Evolutionary conservation across 2,113 vertebrate genomes (phyloP).

Genomic region (Paedocypris sp.): DNA sequence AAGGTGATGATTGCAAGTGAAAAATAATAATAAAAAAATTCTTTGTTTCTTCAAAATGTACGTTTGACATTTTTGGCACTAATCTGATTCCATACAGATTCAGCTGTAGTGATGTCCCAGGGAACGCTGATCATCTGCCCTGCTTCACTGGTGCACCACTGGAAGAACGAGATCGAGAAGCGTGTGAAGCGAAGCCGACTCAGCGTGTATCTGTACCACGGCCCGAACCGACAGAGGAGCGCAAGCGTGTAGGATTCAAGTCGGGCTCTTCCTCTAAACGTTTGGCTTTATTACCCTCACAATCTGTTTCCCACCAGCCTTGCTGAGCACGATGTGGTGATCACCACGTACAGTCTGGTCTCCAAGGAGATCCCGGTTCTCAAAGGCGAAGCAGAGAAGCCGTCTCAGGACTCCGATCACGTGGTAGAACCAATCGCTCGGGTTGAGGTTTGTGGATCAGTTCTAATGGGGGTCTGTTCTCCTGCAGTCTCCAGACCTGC

Average conservation of each 20-base stretch:
- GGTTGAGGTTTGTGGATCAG: neutral
- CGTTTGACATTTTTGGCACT: no score
- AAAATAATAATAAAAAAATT: no score
- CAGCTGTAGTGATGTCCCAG: conserved; percentile 50
- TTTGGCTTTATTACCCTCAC: neutral
- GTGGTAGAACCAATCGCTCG: conserved; percentile 42
- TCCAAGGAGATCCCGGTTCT: conserved; percentile 75
- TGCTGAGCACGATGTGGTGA: conserved; percentile 75
- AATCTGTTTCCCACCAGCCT: conserved; percentile 57
- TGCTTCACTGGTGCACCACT: conserved; percentile 91
- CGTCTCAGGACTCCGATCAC: conserved; percentile 47
- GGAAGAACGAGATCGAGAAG: conserved; percentile 85
- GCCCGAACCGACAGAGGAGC: conserved; percentile 67
- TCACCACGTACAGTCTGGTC: conserved; percentile 86
- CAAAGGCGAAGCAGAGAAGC: conserved; percentile 63
- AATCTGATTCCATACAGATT: no score
- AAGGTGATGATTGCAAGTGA: no score
- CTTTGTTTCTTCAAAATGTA: no score
- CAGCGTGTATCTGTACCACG: conserved; percentile 80
- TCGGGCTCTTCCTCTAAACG: neutral
- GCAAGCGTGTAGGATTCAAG: conserved; percentile 62
- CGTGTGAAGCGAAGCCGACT: conserved; percentile 58
- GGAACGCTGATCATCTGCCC: conserved; percentile 85
- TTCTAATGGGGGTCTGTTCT: neutral
- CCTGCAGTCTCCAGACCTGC: conserved; percentile 21